Percentiles rank a stretch among this genome's conserved stretches.
Conservation (phyloP, 2,888 invertebrate species). For the Chloromyia formosa region DNA sequence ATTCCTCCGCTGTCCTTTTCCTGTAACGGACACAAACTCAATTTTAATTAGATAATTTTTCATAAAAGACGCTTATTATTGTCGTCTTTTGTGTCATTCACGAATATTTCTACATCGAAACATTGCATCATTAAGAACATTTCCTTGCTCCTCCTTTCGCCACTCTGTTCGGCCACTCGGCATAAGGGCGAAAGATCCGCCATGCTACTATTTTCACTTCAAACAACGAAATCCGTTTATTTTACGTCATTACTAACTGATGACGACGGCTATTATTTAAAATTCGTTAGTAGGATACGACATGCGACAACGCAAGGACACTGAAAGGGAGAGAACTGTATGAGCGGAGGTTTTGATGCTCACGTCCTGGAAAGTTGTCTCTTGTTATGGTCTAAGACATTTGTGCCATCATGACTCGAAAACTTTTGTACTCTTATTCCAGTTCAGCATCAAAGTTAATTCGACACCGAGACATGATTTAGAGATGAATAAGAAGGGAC, state of each 20-base stretch:
- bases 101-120: background rate
- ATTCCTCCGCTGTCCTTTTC: no score
- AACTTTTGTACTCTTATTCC: background rate
- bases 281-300: background rate
- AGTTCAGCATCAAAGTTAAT: slow-evolving; percentile 9
- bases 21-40: no score
- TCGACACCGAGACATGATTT: slow-evolving; percentile 21
- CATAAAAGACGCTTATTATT: background rate
- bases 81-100: background rate
- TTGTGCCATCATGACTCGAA: background rate
- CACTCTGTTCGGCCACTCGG: no score
- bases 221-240: slow-evolving; percentile 11
- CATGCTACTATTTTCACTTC: background rate
- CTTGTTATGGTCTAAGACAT: background rate
- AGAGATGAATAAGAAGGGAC: slow-evolving; percentile 18
- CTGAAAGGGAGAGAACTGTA: no score
- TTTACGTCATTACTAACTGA: slow-evolving; percentile 25
- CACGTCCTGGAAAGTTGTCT: no score
- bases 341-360: no score
- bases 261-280: slow-evolving; percentile 26
- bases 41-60: background rate
- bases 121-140: background rate
- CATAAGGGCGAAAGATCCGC: no score
- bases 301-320: background rate
- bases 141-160: background rate